Base-by-base conservation (phyloP, 2,888 invertebrate genomes). In the Heliconius cydno region DNA sequence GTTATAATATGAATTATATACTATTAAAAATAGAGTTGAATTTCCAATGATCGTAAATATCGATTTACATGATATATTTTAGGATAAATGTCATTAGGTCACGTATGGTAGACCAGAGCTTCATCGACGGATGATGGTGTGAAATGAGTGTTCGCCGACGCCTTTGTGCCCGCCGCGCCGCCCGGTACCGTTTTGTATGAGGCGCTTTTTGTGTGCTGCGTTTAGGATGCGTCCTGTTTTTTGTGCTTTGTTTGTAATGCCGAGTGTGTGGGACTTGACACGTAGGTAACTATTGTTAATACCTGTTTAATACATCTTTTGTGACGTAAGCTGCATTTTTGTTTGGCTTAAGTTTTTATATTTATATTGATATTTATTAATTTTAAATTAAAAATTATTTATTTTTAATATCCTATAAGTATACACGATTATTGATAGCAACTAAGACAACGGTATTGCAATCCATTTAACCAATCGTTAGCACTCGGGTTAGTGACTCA, bases 261-360 rank as follows among this genome's bases (percentile, higher is more conserved):
- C 92, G 91, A 93, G 91, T 92, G 94, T 94, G 94, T 93, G 93
- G 93, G 93, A 93, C 94, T 93, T 93, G 94, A 94, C 94, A 94
- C 94, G 94, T 92, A 91, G 90, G 91, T 92, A 89, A 90, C 92
- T 90, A 94, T 94, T 94, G 94, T 94, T 92, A 90, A 90, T 90
- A 89, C 90, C 89, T 88, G 88, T 89, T 90, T 86, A 86, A 85
- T 84, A 85, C 85, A 84, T 81, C 84, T 81, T 85, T 85, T 85
- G 85, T 86, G 82, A 82, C 79, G 84, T 85, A 84, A 86, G 65
- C 86, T 86, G 86, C 84, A 84, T 85, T 88, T 19, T 85, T 85
- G 82, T 85, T 87, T 86, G 85, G 82, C 84, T 85, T 81, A 80
- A 76, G 52, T 52, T 70, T 77, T 70, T 79, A 15, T 52, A 38